These are phyloP conservation scores for Leucophora obtusa DNA, from an alignment of 2,888 invertebrate genomes.

Conservation along the genomic window DNA sequence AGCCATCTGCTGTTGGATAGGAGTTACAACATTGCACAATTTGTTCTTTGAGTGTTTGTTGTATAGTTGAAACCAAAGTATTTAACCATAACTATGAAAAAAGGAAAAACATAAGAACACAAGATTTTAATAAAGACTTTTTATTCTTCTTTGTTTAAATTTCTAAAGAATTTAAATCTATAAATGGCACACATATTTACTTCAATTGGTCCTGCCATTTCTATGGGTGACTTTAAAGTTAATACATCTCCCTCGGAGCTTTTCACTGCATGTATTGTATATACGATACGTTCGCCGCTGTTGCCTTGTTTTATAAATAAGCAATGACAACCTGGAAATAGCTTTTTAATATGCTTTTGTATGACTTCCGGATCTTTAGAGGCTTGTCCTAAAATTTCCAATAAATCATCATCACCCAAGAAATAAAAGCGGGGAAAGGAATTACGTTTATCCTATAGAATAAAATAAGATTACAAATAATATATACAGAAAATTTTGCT, in stretches of 20 bases:
- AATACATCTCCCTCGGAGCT: conserved; percentile 78
- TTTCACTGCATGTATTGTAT: conserved; percentile 79
- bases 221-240: conserved; percentile 70
- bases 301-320: conserved; percentile 81
- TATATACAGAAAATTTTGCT: too few species aligned
- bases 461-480: not conserved
- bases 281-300: conserved; percentile 63
- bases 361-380: conserved; percentile 90
- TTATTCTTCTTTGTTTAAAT: not conserved
- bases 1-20: conserved; percentile 69
- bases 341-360: conserved; percentile 95
- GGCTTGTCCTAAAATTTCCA: conserved; percentile 96
- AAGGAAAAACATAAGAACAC: not conserved
- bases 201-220: conserved; percentile 76
- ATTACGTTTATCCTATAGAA: conserved; percentile 90
- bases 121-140: not conserved
- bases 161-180: not conserved
- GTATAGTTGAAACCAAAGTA: conserved; percentile 90
- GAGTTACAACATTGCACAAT: conserved; percentile 81
- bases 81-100: conserved; percentile 74
- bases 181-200: conserved; percentile 65
- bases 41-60: conserved; percentile 85
- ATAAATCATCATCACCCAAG: conserved; percentile 97
- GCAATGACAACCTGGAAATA: conserved; percentile 93
- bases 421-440: conserved; percentile 98